Evolutionary conservation across 2,113 vertebrate genomes (phyloP).

Genomic region (Seriola aureovittata): DNA sequence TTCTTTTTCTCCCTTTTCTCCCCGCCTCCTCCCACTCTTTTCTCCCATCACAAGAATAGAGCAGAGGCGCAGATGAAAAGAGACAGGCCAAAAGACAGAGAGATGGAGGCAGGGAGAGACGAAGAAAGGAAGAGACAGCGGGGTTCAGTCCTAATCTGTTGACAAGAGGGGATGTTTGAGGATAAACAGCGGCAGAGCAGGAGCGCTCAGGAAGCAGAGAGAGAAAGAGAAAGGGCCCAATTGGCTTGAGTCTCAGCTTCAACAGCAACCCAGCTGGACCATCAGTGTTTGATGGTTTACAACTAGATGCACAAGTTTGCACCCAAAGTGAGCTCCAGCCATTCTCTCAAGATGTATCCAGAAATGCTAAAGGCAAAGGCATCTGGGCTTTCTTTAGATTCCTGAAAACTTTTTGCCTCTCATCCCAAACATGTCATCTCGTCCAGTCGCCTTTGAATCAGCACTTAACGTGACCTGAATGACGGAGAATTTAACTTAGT

Average conservation of each 20-base stretch:
- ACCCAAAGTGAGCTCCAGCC: constrained; percentile 48
- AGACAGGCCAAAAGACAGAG: constrained; percentile 73
- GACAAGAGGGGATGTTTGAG: constrained; percentile 77
- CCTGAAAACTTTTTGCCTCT: neutral
- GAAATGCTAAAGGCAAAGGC: neutral
- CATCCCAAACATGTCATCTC: neutral
- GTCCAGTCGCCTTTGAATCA: neutral
- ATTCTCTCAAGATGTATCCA: neutral
- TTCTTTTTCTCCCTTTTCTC: constrained; percentile 30
- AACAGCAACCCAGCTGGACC: constrained; percentile 56
- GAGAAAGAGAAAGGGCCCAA: constrained; percentile 11
- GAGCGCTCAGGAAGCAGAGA: constrained; percentile 51
- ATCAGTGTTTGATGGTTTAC: constrained; percentile 62
- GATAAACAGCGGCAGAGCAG: constrained; percentile 73
- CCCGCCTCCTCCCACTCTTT: constrained; percentile 15
- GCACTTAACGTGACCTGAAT: neutral
- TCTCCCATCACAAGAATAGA: constrained; percentile 60
- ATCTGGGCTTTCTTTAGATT: neutral
- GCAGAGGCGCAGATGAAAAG: constrained; percentile 70
- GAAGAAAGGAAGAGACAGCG: constrained; percentile 73
- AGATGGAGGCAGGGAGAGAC: constrained; percentile 69
- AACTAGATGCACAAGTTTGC: constrained; percentile 51
- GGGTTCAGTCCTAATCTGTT: constrained; percentile 76
- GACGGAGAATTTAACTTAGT: no score
- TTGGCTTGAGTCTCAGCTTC: constrained; percentile 38